phyloP scores from a whole-genome alignment of 2,888 invertebrate genomes.

The Pyrrhia umbra region DNA sequence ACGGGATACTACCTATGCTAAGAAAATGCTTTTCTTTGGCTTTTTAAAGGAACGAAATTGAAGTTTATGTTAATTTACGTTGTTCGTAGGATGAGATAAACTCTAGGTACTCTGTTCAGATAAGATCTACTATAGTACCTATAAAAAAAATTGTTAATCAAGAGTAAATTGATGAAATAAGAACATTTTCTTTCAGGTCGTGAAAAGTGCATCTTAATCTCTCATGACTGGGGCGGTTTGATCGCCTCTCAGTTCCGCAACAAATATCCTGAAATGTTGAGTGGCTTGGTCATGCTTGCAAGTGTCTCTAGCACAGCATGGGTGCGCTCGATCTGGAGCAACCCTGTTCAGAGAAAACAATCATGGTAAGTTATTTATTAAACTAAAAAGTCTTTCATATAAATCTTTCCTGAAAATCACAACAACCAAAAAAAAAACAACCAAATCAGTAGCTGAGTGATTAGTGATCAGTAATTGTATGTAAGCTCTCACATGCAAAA shows the following conservation, averaged over 20 bases:
- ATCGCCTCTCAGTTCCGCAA: slow-evolving; percentile 89
- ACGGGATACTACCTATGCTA: no score
- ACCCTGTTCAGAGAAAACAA: slow-evolving; percentile 79
- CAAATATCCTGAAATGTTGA: slow-evolving; percentile 88
- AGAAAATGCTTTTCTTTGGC: no score
- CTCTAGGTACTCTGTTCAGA: no score
- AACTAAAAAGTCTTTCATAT: not conserved
- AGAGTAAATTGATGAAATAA: no score
- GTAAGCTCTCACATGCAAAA: no score
- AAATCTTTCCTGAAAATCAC: no score
- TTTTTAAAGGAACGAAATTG: no score
- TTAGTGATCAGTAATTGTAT: no score
- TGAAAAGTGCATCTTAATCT: slow-evolving; percentile 89
- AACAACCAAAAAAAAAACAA: no score
- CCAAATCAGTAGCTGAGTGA: no score
- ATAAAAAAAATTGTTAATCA: not conserved
- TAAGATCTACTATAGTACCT: not conserved
- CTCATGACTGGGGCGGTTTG: slow-evolving; percentile 93
- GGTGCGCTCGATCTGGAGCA: slow-evolving; percentile 76
- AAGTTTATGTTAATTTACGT: no score
- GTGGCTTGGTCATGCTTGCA: slow-evolving; percentile 89
- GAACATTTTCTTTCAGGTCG: slow-evolving; percentile 78
- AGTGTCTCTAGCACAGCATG: slow-evolving; percentile 87
- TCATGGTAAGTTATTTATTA: slow-evolving; percentile 82
- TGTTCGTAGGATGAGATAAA: no score